Base-by-base conservation (phyloP, 2,797 vertebrate species). In the Hydrocynus forskahlii region DNA sequence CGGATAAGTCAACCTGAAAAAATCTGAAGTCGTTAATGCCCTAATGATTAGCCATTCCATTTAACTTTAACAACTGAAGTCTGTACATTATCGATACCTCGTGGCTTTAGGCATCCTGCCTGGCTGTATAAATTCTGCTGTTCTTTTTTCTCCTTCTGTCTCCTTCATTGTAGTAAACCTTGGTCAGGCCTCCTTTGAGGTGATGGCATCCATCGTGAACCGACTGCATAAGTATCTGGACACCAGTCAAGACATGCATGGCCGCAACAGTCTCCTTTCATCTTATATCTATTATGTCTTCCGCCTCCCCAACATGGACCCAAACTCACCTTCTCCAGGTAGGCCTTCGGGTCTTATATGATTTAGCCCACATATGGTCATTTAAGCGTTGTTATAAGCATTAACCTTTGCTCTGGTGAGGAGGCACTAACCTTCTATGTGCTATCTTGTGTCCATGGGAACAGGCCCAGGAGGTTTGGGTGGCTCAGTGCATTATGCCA, bases 251-350 rank as follows among this genome's bases (percentile, higher is more conserved):
- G 98, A 99, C 91, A 97, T 97, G 93, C 98, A 99, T 0, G 97
- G 98, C 57, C 95, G 98, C 79, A 99, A 98, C 87, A 96, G 94
- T 91, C 95, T 99, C 64, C 95, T 99, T 29, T 96, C 97, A 50
- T 98, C 98, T 0, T 99, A 98, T 81, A 97, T 99, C 91, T 95
- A 98, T 89, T 98, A 98, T 0, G 97, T 99, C 89, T 99, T 99
- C 93, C 96, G 97, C 43, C 92, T 99, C 59, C 98, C 98, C 54
- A 98, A 96, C 90, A 95, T 95, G n/a, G 96, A 97, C 81, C 96
- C 97, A 87, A 98, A 96, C 91, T 96, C 97, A 0, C 96, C 97
- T 6, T 99, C 97, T 0, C 96, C 97, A 95, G 98, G 98, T 99
- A 17, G 2, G 13, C 78, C 76, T 76, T 76, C n/a, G 83, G 29